Base-by-base conservation (phyloP, 2,888 invertebrate genomes). In the Lordiphosa andalusiaca region DNA sequence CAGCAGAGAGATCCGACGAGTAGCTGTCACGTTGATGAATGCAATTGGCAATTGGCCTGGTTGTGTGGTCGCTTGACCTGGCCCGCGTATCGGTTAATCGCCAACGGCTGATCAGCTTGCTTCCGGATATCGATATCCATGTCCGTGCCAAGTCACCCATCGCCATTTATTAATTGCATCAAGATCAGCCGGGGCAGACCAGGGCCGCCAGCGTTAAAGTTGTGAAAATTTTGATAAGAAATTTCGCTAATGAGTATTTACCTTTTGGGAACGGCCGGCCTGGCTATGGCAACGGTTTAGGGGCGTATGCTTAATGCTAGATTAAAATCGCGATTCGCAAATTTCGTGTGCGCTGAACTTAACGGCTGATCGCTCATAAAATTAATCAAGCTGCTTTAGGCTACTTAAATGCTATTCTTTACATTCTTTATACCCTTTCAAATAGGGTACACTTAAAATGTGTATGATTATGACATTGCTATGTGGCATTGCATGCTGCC, bases 311-410 rank as follows among this genome's bases (percentile, higher is more conserved):
- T 82, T 85, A 80, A 85, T 83, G 72, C 84, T 81, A 83, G 82
- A 83, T 83, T 76, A 73, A 38, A 65, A 84, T 84, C 85, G 83
- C 75, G 48, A 30, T 30, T 30, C 30, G 30, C 30, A 70, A 50
- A 47, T 73, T 83, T 72, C 66, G 69, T 83, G 84, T 83, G 78
- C 82, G 82, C 81, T 68, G 78, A 88, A 88, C 78, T 88, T 88
- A 88, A 88, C 88, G 89, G 88, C 88, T 88, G 88, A 88, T 88
- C 88, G 88, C 88, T 86, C 88, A 87, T 87, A 88, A 86, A 86
- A 87, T 88, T 87, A 88, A 88, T 88, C 88, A 88, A 87, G 86
- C 86, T 86, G 84, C 85, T 86, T 85, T 77, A 83, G 84, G 86
- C 84, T 78, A 81, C 84, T 81, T 77, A 69, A 80, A 80, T 69